Conservation (phyloP, 2,797 vertebrate species). For the Galago senegalensis region DNA sequence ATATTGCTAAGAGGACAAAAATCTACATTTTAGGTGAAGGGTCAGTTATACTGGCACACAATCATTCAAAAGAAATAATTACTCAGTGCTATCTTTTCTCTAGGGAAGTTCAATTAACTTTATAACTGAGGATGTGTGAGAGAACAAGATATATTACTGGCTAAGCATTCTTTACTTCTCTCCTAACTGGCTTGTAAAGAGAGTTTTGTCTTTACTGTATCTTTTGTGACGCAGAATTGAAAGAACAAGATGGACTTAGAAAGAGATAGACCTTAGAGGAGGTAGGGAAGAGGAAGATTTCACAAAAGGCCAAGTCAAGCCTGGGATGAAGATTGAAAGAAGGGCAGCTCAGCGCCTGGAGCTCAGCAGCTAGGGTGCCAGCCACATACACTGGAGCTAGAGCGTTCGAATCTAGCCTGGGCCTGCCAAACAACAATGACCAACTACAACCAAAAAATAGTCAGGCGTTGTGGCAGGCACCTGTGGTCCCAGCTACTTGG, state of each 20-base stretch:
- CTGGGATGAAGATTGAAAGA: background rate
- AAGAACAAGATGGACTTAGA: background rate
- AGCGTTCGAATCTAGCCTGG: no score
- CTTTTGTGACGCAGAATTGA: background rate
- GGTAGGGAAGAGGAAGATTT: conserved; percentile 4
- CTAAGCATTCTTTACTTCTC: background rate
- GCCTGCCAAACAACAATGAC: no score
- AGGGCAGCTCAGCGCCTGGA: background rate
- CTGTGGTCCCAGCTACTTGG: no score
- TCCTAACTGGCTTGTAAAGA: background rate
- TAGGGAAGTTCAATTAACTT: background rate
- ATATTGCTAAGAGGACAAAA: conserved; percentile 41
- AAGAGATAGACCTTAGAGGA: background rate
- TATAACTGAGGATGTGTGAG: conserved; percentile 5
- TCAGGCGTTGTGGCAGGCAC: no score
- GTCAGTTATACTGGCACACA: background rate
- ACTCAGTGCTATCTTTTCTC: conserved; percentile 26
- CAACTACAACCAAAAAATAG: no score
- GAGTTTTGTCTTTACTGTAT: conserved; percentile 42
- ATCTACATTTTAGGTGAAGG: background rate
- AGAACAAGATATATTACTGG: background rate
- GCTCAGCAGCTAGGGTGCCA: no score
- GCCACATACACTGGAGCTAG: no score
- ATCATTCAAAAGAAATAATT: conserved; percentile 20
- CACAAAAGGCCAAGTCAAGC: background rate